These are phyloP conservation scores for Tenebrio molitor DNA, from an alignment of 1,140 invertebrate genomes.

Conservation along the genomic window DNA sequence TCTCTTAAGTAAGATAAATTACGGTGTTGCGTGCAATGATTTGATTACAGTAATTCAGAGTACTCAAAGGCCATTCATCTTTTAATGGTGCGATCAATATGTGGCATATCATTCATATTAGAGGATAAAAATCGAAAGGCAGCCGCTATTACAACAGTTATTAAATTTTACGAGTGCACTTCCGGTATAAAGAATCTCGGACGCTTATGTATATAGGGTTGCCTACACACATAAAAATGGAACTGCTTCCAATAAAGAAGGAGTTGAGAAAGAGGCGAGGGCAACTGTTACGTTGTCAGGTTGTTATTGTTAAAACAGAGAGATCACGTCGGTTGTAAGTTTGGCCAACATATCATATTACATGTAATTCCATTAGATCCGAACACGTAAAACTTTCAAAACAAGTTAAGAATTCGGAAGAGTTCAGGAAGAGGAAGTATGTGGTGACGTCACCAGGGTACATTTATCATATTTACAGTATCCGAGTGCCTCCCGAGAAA, in stretches of 20 bases:
- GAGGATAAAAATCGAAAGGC: constrained; percentile 24
- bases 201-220: constrained; percentile 18
- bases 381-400: constrained; percentile 45
- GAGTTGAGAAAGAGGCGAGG: background rate
- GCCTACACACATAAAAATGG: constrained; percentile 10
- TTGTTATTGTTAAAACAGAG: constrained; percentile 36
- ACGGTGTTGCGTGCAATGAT: constrained; percentile 52
- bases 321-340: constrained; percentile 38
- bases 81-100: constrained; percentile 37
- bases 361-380: constrained; percentile 44
- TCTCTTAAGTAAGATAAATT: constrained; percentile 55
- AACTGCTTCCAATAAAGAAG: constrained; percentile 3
- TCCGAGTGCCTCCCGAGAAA: constrained; percentile 46
- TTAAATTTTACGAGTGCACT: constrained; percentile 31
- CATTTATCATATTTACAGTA: constrained; percentile 52
- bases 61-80: constrained; percentile 40
- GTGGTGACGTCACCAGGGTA: constrained; percentile 46
- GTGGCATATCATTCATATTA: constrained; percentile 31
- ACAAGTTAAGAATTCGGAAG: constrained; percentile 43
- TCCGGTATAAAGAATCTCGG: constrained; percentile 11
- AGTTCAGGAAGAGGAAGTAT: constrained; percentile 36
- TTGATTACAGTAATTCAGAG: constrained; percentile 52
- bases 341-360: constrained; percentile 42
- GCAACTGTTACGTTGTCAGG: constrained; percentile 14
- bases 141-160: constrained; percentile 6